A percentile compares a stretch with the other conserved stretches of the same genome.
These are phyloP conservation scores for Aphidius gifuensis DNA, from an alignment of 1,140 invertebrate species.

Conservation along the genomic window DNA sequence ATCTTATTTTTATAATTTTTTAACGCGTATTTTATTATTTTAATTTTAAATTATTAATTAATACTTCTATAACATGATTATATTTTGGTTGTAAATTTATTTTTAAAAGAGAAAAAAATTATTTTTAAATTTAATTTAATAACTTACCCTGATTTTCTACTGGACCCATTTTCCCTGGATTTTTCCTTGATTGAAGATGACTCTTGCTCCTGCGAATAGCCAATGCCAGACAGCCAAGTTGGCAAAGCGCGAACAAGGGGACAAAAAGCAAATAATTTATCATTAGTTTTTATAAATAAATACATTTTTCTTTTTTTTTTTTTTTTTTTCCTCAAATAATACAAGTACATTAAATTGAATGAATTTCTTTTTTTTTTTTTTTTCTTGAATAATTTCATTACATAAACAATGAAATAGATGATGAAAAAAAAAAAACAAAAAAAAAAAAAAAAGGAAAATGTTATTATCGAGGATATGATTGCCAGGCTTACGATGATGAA, in stretches of 20 bases:
- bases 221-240: slow-evolving; percentile 58
- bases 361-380: not conserved
- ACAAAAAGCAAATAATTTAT: slow-evolving; percentile 54
- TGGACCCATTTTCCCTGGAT: slow-evolving; percentile 60
- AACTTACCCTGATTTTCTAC: slow-evolving; percentile 58
- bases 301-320: slow-evolving; percentile 13
- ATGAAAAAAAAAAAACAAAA: slow-evolving; percentile 18
- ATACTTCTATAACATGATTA: slow-evolving; percentile 7
- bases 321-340: slow-evolving; percentile 8
- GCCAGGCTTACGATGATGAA: no score
- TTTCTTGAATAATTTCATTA: not conserved
- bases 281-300: slow-evolving; percentile 41
- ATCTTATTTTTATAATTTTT: slow-evolving; percentile 12
- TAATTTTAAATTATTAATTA: slow-evolving; percentile 11
- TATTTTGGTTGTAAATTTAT: not conserved
- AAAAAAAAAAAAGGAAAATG: not conserved
- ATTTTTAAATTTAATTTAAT: not conserved
- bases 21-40: slow-evolving; percentile 16
- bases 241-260: slow-evolving; percentile 56
- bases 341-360: not conserved
- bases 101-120: not conserved
- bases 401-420: not conserved
- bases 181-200: slow-evolving; percentile 54
- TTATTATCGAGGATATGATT: no score
- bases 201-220: slow-evolving; percentile 64